Base-by-base conservation (phyloP, 1,140 invertebrate genomes). In the Drosophila subpulchrella region DNA sequence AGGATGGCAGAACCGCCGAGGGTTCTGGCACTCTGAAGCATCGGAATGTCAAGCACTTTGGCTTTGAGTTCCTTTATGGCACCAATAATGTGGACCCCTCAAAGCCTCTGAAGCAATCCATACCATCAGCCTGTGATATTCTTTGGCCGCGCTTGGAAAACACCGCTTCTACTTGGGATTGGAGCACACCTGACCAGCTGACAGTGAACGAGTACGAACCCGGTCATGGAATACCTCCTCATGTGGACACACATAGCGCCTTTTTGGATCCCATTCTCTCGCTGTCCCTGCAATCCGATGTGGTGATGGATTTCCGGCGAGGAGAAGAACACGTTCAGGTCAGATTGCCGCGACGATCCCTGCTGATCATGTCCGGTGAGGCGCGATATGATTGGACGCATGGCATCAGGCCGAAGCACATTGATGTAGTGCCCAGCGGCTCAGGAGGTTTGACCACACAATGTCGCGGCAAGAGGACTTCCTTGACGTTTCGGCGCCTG, bases 201-300 rank as follows among this genome's bases (percentile, higher is more conserved):
- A 99, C 98, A 11, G 95, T 99, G 0, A 99, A 99, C 93, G 94
- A 95, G 78, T 99, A 99, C 93, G 81, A 94, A 56, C 96, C 97
- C 61, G 98, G 98, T 11, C 98, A 99, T 95, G 97, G 97, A 27
- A 99, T 99, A 83, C 98, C 98, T 56, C 94, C 96, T 2, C 98
- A 99, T 93, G 95, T 98, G n/a, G 98, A 99, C 86, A 98, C 97
- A 1, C 97, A 98, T 90, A 97, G 97, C 92, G 95, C 97, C 4
- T 99, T 99, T 93, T 96, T 97, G 82, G 95, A 97, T 90, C 96
- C 96, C 17, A 97, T 99, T 72, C 88, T 99, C 20, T 98, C 97
- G 6, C 83, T 99, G 0, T 98, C 97, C 24, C 93, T 99, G n/a
- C 95, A 95, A 38, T 96, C 97, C n/a, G 93, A 95, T 65, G 95